A percentile compares a stretch with the other conserved stretches of the same genome.
Evolutionary conservation across 2,797 vertebrate species (phyloP).

Genomic region (Halcyon smyrnensis): DNA sequence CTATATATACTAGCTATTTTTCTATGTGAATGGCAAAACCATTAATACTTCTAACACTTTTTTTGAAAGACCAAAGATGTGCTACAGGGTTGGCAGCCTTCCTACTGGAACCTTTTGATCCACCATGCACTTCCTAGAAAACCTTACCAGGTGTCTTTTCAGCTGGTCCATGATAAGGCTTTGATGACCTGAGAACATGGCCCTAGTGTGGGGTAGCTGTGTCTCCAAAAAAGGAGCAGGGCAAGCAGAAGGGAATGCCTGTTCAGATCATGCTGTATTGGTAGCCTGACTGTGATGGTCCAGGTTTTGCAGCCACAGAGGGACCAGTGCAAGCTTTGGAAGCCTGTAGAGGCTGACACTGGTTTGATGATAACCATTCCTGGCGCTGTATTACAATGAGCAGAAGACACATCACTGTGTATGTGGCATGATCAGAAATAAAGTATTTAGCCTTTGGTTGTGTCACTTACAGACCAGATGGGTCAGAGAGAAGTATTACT

Average conservation of each 20-base stretch:
- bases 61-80: background rate
- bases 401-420: rapidly evolving
- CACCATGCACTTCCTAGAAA: background rate
- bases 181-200: background rate
- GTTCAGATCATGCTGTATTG: background rate
- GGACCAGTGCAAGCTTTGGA: background rate
- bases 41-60: background rate
- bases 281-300: background rate
- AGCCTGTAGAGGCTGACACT: background rate
- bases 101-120: background rate
- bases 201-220: background rate
- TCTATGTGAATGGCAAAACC: background rate
- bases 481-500: background rate
- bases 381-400: background rate
- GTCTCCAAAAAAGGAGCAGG: background rate
- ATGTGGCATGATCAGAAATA: background rate
- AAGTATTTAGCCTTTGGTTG: background rate
- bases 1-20: background rate
- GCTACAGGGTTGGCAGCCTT: background rate
- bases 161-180: background rate
- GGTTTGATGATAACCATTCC: background rate
- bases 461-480: background rate
- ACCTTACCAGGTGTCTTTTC: background rate
- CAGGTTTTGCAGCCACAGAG: background rate
- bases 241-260: background rate